A percentile compares a stretch with the other conserved stretches of the same genome.
phyloP scores from a whole-genome alignment of 2,888 invertebrate genomes.

The Shargacucullia verbasci region DNA sequence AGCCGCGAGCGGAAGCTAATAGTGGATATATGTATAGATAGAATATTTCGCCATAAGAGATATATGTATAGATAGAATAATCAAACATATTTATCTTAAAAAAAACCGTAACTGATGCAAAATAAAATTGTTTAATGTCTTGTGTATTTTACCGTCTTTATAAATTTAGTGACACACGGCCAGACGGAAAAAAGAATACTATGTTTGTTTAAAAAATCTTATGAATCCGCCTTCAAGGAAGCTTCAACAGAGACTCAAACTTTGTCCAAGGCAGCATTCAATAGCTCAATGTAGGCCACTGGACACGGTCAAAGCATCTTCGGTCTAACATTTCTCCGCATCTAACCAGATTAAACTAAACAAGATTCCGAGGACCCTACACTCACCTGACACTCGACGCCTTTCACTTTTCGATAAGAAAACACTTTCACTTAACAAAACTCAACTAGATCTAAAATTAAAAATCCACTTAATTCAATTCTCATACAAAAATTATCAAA shows the following conservation, averaged over 20 bases:
- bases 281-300: slow-evolving; percentile 59
- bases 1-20: too few species aligned
- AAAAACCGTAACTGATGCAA: too few species aligned
- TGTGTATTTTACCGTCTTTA: too few species aligned
- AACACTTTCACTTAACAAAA: slow-evolving; percentile 81
- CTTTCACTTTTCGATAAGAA: slow-evolving; percentile 83
- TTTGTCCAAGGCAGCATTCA: slow-evolving; percentile 18
- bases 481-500: slow-evolving; percentile 33
- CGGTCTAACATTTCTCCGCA: slow-evolving; percentile 58
- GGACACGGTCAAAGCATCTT: slow-evolving; percentile 64
- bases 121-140: too few species aligned
- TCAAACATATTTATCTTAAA: too few species aligned
- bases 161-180: too few species aligned
- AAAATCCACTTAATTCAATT: slow-evolving; percentile 44
- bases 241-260: slow-evolving; percentile 4
- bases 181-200: too few species aligned
- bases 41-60: too few species aligned
- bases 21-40: too few species aligned
- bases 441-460: slow-evolving; percentile 49
- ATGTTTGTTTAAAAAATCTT: background rate
- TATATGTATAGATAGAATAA: too few species aligned
- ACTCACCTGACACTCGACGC: slow-evolving; percentile 69
- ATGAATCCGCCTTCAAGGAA: background rate
- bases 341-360: slow-evolving; percentile 68
- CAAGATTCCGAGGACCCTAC: slow-evolving; percentile 69